A percentile compares a stretch with the other conserved stretches of the same genome.
phyloP scores from a whole-genome alignment of 2,113 vertebrate species.

The Pterophyllum scalare region DNA sequence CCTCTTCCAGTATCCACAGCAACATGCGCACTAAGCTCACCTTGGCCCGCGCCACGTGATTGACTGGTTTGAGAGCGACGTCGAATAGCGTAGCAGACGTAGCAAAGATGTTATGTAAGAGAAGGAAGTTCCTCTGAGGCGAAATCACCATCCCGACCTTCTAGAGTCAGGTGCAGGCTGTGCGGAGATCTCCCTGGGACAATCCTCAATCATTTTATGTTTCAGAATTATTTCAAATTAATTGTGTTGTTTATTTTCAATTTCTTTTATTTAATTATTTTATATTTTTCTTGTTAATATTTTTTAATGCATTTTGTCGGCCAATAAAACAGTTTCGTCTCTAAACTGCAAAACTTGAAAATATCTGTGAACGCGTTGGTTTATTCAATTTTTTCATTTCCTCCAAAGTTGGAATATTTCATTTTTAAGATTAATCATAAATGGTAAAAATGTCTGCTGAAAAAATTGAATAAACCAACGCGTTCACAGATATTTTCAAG shows the following conservation, averaged over 20 bases:
- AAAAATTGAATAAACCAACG: neutral
- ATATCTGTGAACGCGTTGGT: neutral
- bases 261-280: neutral
- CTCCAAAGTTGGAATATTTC: neutral
- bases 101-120: neutral
- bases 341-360: neutral
- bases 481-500: neutral
- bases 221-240: neutral
- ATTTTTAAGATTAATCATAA: neutral
- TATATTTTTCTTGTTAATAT: neutral
- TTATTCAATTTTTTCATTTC: neutral
- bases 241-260: neutral
- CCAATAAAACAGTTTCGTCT: neutral
- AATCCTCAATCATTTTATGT: neutral
- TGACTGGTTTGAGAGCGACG: conserved; percentile 15
- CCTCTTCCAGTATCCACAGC: neutral
- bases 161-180: no score
- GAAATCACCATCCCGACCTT: neutral
- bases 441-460: neutral
- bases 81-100: neutral
- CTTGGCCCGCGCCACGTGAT: conserved; percentile 10
- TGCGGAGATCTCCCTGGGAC: no score
- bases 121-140: neutral
- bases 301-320: neutral
- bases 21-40: neutral